Conservation (phyloP, 2,113 vertebrate species). For the Actinemys pallida region DNA sequence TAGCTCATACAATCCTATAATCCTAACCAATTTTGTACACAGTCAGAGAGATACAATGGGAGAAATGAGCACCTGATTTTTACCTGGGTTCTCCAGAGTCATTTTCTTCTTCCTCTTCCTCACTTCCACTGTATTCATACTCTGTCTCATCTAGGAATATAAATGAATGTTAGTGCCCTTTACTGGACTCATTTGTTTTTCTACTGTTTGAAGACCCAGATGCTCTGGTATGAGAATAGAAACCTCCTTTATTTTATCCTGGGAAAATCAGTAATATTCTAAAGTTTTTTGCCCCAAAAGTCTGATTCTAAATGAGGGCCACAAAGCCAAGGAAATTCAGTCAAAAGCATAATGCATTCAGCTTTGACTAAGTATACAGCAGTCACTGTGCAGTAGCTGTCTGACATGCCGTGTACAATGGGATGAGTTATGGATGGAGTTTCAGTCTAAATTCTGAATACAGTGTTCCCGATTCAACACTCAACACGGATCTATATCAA, state of each 20-base stretch:
- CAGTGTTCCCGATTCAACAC: background rate
- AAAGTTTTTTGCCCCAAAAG: background rate
- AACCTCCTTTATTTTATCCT: background rate
- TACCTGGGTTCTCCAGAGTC: conserved; percentile 97
- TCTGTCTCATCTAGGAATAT: conserved; percentile 93
- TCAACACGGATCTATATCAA: background rate
- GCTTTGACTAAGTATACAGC: rapidly evolving
- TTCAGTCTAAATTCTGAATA: background rate
- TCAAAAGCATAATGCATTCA: background rate
- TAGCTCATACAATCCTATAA: background rate
- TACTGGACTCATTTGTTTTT: conserved; percentile 52
- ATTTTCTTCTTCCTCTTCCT: conserved; percentile 98
- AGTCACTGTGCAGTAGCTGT: background rate
- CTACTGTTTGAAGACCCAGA: conserved; percentile 25
- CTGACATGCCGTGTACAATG: background rate
- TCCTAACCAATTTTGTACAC: background rate
- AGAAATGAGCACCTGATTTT: background rate
- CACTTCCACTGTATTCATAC: conserved; percentile 98
- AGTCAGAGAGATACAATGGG: background rate
- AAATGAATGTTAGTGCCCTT: conserved; percentile 69
- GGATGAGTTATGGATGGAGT: background rate
- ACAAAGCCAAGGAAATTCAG: background rate
- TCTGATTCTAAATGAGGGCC: background rate
- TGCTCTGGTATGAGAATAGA: conserved; percentile 27
- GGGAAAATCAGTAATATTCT: background rate